Evolutionary conservation across 2,113 vertebrate genomes (phyloP).

Genomic region (Laticauda colubrina): DNA sequence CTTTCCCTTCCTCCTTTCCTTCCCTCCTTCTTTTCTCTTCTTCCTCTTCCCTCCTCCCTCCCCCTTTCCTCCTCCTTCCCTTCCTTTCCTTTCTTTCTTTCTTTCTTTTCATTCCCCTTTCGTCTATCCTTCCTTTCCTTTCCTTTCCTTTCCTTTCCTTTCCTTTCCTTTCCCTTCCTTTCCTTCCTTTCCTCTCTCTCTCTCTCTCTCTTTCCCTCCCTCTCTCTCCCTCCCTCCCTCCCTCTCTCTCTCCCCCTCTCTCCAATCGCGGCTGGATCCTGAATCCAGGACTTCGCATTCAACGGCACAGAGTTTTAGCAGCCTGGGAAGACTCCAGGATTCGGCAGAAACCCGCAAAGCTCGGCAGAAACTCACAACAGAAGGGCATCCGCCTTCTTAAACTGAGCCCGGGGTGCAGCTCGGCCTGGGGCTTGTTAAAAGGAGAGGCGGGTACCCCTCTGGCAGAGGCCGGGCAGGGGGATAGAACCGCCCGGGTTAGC

Average conservation of each 20-base stretch:
- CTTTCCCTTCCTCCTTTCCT: too few species aligned
- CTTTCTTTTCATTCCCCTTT: neutral
- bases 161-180: too few species aligned
- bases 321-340: neutral
- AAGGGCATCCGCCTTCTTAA: neutral
- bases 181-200: too few species aligned
- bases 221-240: too few species aligned
- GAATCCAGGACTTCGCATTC: neutral
- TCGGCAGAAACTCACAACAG: neutral
- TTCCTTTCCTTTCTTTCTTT: neutral
- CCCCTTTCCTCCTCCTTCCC: neutral
- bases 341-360: neutral
- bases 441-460: neutral
- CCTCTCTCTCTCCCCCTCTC: too few species aligned
- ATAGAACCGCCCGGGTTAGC: neutral
- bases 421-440: neutral
- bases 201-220: too few species aligned
- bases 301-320: neutral
- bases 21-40: too few species aligned
- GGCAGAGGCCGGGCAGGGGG: neutral
- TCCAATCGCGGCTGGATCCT: neutral
- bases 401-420: neutral
- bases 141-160: too few species aligned
- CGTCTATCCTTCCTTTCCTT: too few species aligned
- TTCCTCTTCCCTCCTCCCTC: neutral